Evolutionary conservation across 2,888 invertebrate genomes (phyloP), one percentile per base, ranked within the genome.

Genomic region (Thymelicus acteon): DNA sequence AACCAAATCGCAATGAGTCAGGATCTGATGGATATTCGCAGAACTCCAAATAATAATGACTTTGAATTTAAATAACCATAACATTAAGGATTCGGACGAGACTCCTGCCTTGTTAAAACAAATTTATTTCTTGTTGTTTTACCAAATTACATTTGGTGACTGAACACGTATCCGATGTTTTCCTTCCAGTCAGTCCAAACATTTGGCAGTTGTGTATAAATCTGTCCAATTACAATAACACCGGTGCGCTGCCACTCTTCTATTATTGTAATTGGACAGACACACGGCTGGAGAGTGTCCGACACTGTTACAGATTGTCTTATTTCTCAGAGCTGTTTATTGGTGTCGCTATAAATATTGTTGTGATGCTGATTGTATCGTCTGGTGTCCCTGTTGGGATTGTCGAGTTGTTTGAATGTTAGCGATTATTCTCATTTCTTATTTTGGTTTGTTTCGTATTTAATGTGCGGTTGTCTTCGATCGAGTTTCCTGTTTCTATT

Each of bases 211-310:
- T 67, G 49, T 61, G 40, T 52, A 67, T 67, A 67, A 67, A 67
- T 67, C 60, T 60, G 39, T 52, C 60, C 67, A 67, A 67, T 67
- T 67, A 67, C 40, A 67, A 60, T 5, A 54, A 54, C 54, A 54
- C 19, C 52, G n/a, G 37, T 66, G 49, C 58, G 49, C n/a, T 67
- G 60, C 40, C 39, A n/a, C 39, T 37, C 64, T 52, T 64, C 64
- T 64, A 64, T 64, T 52, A 52, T 39, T 52, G 39, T 15, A 24
- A 60, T 40, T 61, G 24, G 40, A 61, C 61, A 12, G 61, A 40
- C 61, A 19, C 57, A 24, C 57, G 31, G 49, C 49, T 52, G 49
- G 49, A 15, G 19, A 57, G 57, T 57, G 57, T 54, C 65, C 8
- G 65, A 65, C 65, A 48, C 47, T 57, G 62, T 52, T 60, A 60